Evolutionary conservation across 2,888 invertebrate genomes (phyloP), one percentile per base, ranked within the genome.

Genomic region (Diadromus collaris): DNA sequence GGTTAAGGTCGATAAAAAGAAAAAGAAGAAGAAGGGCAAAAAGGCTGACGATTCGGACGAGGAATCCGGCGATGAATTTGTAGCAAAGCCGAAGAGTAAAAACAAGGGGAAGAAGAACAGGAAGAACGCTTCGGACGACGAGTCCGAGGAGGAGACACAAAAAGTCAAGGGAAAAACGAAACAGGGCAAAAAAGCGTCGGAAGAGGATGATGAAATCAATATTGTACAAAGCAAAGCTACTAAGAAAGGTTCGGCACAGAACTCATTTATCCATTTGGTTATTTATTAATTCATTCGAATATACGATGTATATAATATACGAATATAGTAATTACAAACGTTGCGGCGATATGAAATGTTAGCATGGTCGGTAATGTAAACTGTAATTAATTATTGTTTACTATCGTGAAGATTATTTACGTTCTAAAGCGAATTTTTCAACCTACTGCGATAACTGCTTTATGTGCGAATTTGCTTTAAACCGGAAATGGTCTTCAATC

Each of bases 121-220:
- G 29, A 81, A 82, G 46, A 82, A 79, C 46, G 61, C 32, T 16
- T 72, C 71, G 6, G 81, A 75, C n/a, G 79, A 79, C 21, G 83
- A 82, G 19, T 83, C 84, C n/a, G 86, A 87, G 10, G 81, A 83
- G 54, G 85, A 85, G 64, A 71, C 63, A 10, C 78, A 69, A 19
- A 87, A 84, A 65, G 19, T 80, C 0, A 86, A 86, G 83, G 89
- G 86, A 63, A 91, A 90, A 82, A 83, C 86, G 48, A 91, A 90
- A 83, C 90, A 90, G 81, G 90, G 89, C 63, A 90, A 88, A 79
- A 91, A 89, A 82, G 83, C 82, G 71, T 85, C 84, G 19, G 87
- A 90, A 79, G 91, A 91, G 19, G 92, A 92, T 60, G 90, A 88
- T 29, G 83, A 83, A 63, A 73, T 81, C 32, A 58, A 58, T n/a